Conservation (phyloP, 92 coral and sea anemone species). For the Actinernus sp. region DNA sequence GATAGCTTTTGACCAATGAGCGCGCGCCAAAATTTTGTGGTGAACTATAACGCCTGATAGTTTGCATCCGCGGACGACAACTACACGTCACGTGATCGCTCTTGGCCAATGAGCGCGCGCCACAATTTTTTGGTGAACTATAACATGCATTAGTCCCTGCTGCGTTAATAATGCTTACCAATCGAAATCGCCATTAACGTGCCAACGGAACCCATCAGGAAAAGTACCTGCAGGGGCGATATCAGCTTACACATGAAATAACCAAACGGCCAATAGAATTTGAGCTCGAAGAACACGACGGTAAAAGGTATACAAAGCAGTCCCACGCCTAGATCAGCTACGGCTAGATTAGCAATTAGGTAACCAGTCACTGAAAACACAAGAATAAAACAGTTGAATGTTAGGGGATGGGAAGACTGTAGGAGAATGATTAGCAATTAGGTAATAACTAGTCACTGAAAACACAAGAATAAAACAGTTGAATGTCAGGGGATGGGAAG, state of each 20-base stretch:
- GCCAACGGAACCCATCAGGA: conserved; percentile 97
- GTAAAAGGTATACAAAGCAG: conserved; percentile 93
- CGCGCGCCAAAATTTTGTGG: no score
- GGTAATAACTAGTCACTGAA: conserved; percentile 89
- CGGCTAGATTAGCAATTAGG: conserved; percentile 91
- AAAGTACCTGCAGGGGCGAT: conserved; percentile 80
- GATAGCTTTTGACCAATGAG: no score
- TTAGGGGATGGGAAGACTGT: no score
- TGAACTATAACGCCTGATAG: no score
- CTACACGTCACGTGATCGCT: no score
- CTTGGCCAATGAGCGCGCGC: no score
- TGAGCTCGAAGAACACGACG: conserved; percentile 82
- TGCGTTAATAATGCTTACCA: conserved; percentile 76
- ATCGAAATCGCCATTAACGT: conserved; percentile 92
- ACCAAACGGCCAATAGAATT: conserved; percentile 93
- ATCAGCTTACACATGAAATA: conserved; percentile 87
- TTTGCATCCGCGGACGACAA: no score
- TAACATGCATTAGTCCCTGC: no score
- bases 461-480: neutral
- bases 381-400: neutral
- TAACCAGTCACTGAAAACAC: conserved; percentile 82
- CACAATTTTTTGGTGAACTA: no score
- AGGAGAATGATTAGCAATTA: conserved; percentile 93
- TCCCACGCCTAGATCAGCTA: conserved; percentile 97
- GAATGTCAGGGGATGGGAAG: no score